phyloP scores from a whole-genome alignment of 2,797 vertebrate species.

The Myotis pilosus region DNA sequence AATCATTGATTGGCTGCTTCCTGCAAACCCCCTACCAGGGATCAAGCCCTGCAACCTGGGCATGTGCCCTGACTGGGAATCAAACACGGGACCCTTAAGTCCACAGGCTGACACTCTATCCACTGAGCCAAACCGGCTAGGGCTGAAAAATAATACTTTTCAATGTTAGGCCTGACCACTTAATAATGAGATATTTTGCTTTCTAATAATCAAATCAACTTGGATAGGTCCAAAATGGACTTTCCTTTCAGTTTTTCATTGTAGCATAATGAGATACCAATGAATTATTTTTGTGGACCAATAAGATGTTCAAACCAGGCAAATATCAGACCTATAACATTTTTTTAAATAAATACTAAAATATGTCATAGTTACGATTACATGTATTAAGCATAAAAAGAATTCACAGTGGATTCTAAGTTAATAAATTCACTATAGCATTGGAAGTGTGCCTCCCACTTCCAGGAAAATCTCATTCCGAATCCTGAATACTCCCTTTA shows the following conservation, averaged over 20 bases:
- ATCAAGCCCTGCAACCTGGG: no score
- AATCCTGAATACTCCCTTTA: neutral
- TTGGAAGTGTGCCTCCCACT: neutral
- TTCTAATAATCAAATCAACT: neutral
- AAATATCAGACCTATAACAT: neutral
- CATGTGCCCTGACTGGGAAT: no score
- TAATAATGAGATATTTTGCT: neutral
- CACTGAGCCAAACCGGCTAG: no score
- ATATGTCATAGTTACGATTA: neutral
- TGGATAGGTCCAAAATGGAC: neutral
- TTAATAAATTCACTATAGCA: constrained; percentile 35
- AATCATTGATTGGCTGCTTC: no score
- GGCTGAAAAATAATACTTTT: neutral
- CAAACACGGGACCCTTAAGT: no score
- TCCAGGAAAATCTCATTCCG: neutral
- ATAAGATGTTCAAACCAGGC: neutral
- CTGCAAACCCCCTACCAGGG: no score
- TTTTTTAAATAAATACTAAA: constrained; percentile 13
- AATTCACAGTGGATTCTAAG: constrained; percentile 10
- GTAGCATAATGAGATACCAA: neutral
- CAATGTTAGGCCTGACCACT: neutral
- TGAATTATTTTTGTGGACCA: neutral
- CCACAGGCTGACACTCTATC: no score
- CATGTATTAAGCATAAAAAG: constrained; percentile 21
- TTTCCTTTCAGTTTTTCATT: neutral